These are phyloP conservation scores for Latrodectus geometricus DNA, from an alignment of 1,140 invertebrate genomes.

Conservation along the genomic window DNA sequence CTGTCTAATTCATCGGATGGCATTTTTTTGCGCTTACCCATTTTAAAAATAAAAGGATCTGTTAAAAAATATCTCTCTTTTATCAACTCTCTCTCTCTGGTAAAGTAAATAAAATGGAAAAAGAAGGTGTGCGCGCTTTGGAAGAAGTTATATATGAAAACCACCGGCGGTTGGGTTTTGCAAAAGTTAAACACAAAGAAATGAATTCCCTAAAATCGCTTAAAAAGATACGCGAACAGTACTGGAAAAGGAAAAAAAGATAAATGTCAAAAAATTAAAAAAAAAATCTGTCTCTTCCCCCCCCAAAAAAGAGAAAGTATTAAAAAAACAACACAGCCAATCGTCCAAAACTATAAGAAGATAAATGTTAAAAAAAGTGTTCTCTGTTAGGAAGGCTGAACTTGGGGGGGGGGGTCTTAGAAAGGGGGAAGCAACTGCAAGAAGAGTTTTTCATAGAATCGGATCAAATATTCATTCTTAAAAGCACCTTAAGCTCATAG, in stretches of 20 bases:
- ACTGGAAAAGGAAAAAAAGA: neutral
- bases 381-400: slow-evolving; percentile 3
- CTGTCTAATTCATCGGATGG: slow-evolving; percentile 16
- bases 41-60: neutral
- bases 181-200: slow-evolving; percentile 59
- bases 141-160: slow-evolving; percentile 24
- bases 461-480: slow-evolving; percentile 61
- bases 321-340: slow-evolving; percentile 50
- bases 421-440: neutral
- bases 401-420: neutral
- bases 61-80: slow-evolving; percentile 32
- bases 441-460: slow-evolving; percentile 7
- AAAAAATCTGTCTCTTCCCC: neutral
- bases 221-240: slow-evolving; percentile 47
- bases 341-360: slow-evolving; percentile 52
- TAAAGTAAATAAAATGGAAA: slow-evolving; percentile 54
- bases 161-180: slow-evolving; percentile 56
- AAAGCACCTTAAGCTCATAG: slow-evolving; percentile 58
- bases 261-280: slow-evolving; percentile 4
- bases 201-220: slow-evolving; percentile 41
- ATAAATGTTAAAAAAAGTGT: slow-evolving; percentile 48
- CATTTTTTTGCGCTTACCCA: neutral
- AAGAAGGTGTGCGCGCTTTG: slow-evolving; percentile 14
- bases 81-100: slow-evolving; percentile 17
- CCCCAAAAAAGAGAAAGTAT: slow-evolving; percentile 16